phyloP scores from a whole-genome alignment of 1,140 invertebrate species.

The Globodera rostochiensis region DNA sequence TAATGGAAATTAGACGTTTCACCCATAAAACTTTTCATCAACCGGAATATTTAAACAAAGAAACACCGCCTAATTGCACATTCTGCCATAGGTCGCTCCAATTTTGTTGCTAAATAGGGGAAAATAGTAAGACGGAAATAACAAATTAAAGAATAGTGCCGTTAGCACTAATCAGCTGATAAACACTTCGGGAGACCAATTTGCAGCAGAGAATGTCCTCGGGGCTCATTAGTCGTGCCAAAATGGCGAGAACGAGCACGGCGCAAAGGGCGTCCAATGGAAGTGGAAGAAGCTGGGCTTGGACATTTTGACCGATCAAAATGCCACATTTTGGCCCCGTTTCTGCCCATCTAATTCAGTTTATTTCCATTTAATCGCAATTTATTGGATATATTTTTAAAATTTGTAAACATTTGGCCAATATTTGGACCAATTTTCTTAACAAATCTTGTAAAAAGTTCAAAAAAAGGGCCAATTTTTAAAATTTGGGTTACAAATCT shows the following conservation, averaged over 20 bases:
- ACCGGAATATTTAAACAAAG: too few species aligned
- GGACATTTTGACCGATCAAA: not conserved
- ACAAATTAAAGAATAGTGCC: slow-evolving; percentile 59
- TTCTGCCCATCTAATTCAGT: not conserved
- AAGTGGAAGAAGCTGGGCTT: not conserved
- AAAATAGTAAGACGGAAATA: slow-evolving; percentile 50
- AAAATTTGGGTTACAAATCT: too few species aligned
- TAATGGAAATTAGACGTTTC: too few species aligned
- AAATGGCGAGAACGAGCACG: not conserved
- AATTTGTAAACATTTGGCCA: too few species aligned
- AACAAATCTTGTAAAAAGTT: too few species aligned
- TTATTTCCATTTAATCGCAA: too few species aligned
- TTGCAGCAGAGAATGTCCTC: slow-evolving; percentile 1
- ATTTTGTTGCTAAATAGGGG: not conserved
- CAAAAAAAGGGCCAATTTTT: too few species aligned
- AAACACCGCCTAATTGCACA: not conserved
- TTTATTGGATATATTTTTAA: too few species aligned
- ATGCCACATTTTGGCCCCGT: not conserved
- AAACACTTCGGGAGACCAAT: not conserved
- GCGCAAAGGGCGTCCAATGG: not conserved
- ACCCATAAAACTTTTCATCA: too few species aligned
- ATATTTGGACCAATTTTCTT: too few species aligned
- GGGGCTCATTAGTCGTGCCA: not conserved
- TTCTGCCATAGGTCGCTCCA: not conserved
- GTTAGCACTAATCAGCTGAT: not conserved